Percentiles rank a stretch among this genome's conserved stretches.
Evolutionary conservation across 2,113 vertebrate genomes (phyloP).

Genomic region (Megalops atlanticus): DNA sequence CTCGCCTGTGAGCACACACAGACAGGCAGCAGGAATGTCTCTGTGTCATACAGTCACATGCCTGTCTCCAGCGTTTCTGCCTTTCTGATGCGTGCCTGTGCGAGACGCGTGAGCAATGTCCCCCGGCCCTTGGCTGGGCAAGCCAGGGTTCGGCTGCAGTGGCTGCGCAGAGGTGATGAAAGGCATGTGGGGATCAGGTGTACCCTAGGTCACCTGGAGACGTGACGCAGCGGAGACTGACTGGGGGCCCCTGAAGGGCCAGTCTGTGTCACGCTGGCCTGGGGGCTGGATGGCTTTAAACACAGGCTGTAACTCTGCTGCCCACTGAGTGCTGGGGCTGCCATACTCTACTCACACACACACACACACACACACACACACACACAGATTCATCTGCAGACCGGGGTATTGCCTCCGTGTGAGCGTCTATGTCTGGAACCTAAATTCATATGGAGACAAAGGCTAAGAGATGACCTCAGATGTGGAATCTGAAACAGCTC

Average conservation of each 20-base stretch:
- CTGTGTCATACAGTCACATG: too few relatives aligned
- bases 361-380: background rate
- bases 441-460: background rate
- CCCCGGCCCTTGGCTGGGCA: background rate
- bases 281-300: too few relatives aligned
- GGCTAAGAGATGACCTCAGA: background rate
- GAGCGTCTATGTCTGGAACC: constrained; percentile 13
- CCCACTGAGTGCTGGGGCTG: background rate
- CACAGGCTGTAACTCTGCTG: background rate
- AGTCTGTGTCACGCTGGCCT: too few relatives aligned
- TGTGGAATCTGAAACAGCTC: background rate
- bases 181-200: background rate
- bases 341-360: background rate
- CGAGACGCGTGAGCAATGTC: background rate
- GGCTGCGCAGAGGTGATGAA: background rate
- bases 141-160: background rate
- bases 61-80: too few relatives aligned
- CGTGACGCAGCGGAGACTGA: background rate
- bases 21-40: too few relatives aligned
- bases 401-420: constrained; percentile 12
- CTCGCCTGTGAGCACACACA: too few relatives aligned
- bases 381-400: background rate
- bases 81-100: background rate
- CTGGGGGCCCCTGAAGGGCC: background rate
- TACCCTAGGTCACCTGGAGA: background rate